Base-by-base conservation (phyloP, 2,797 vertebrate species). In the Amblyraja radiata region DNA sequence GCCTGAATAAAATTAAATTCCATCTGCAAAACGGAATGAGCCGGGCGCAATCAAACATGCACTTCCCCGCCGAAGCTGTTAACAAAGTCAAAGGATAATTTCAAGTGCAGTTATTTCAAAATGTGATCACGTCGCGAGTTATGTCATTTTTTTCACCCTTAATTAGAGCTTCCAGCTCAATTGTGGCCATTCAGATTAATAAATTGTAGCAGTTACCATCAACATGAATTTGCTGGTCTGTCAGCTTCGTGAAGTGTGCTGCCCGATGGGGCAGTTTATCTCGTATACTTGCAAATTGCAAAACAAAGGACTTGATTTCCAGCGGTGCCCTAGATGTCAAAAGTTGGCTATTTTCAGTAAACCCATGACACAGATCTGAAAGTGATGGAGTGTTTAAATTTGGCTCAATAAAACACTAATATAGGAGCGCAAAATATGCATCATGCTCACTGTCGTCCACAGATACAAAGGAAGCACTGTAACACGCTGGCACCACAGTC, bases 241-340 rank as follows among this genome's bases (percentile, higher is more conserved):
- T 91, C 84, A 91, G 36, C 88, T 73, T 74, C 46, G 65, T 74
- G 36, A 91, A 21, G 39, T 73, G 65, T 6, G 13, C 39, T 73
- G 36, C 88, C 65, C 68, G 73, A 46, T 46, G 88, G 88, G 36
- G 73, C 68, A 91, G 68, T 46, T 91, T 91, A 91, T 91, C 68
- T 65, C 23, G 84, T 88, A 65, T 4, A 46, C 21, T 83, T n/a
- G 46, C 39, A 83, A 83, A 54, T 83, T 83, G 83, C 83, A 63
- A 32, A 86, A 86, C 9, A 68, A 90, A 71, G 58, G 54, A 25
- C 65, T 90, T 90, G 36, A 73, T 90, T 90, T 90, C 36, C 88
- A 73, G 21, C 39, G 25, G 21, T 46, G 68, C 21, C 65, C 88
- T 36, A 46, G 71, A 91, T 39, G 68, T 73, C 21, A 91, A 73